Conservation (phyloP, 1,140 invertebrate species). For the Meloidogyne chitwoodi region DNA sequence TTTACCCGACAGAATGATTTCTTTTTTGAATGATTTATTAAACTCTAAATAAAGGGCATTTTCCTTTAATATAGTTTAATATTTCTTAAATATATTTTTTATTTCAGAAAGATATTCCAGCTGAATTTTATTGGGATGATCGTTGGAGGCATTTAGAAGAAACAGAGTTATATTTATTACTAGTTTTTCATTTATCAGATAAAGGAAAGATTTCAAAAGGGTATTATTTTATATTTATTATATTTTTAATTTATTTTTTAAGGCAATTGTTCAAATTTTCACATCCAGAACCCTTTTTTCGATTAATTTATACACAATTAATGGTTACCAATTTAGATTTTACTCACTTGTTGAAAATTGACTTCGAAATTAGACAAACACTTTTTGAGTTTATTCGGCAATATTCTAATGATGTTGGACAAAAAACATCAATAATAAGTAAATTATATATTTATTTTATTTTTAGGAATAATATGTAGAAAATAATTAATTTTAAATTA, state of each 20-base stretch:
- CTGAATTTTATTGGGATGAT: constrained; percentile 48
- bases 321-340: constrained; percentile 4
- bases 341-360: constrained; percentile 25
- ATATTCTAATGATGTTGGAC: neutral
- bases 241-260: constrained; percentile 16
- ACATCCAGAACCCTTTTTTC: constrained; percentile 31
- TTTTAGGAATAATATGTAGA: neutral
- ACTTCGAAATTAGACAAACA: constrained; percentile 23
- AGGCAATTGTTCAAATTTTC: constrained; percentile 29
- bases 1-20: too few relatives aligned
- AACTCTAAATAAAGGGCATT: too few relatives aligned
- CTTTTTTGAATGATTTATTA: too few relatives aligned
- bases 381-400: constrained; percentile 20
- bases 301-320: constrained; percentile 18
- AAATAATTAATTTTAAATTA: too few relatives aligned
- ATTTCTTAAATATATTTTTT: neutral
- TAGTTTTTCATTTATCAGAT: constrained; percentile 1
- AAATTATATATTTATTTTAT: neutral
- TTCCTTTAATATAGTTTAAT: neutral
- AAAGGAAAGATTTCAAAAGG: neutral
- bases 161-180: constrained; percentile 27
- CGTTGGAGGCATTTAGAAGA: constrained; percentile 37
- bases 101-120: constrained; percentile 41
- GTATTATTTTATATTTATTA: constrained; percentile 7
- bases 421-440: neutral